These are phyloP conservation scores for Drosophila lacertosa DNA, from an alignment of 1,140 invertebrate species.

Conservation along the genomic window DNA sequence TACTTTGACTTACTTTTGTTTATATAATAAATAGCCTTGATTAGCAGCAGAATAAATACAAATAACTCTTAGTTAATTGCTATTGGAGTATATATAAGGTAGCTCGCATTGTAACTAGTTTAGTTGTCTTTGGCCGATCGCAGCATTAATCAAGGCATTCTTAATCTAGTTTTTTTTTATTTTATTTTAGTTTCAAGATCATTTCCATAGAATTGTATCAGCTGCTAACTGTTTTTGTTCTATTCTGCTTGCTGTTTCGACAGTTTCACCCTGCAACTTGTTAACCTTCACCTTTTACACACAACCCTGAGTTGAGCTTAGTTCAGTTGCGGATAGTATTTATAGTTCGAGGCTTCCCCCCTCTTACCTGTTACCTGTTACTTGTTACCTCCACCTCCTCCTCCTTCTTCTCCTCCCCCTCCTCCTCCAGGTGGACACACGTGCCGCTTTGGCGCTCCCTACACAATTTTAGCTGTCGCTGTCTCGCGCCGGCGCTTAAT, in stretches of 20 bases:
- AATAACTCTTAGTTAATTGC: no score
- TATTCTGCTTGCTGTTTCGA: slow-evolving; percentile 1
- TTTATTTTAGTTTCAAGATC: slow-evolving; percentile 23
- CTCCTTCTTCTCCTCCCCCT: neutral
- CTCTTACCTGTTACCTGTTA: neutral
- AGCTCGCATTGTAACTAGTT: slow-evolving; percentile 7
- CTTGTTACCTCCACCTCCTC: neutral
- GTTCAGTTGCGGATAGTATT: neutral
- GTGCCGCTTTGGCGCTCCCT: slow-evolving; percentile 43
- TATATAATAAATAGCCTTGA: no score
- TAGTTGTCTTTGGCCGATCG: slow-evolving; percentile 5
- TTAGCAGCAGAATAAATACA: no score
- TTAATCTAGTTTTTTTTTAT: slow-evolving; percentile 33
- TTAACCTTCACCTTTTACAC: slow-evolving; percentile 43
- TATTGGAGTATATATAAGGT: no score
- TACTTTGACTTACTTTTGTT: no score
- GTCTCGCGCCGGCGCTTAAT: slow-evolving; percentile 69
- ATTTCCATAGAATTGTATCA: slow-evolving; percentile 21
- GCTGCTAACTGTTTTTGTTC: neutral
- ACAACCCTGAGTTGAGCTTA: neutral
- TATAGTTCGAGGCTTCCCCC: neutral
- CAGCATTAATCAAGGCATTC: neutral
- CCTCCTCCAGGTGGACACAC: slow-evolving; percentile 30
- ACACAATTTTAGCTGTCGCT: slow-evolving; percentile 16
- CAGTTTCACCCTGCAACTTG: slow-evolving; percentile 31